Evolutionary conservation across 2,888 invertebrate genomes (phyloP).

Genomic region (Xestia c-nigrum): DNA sequence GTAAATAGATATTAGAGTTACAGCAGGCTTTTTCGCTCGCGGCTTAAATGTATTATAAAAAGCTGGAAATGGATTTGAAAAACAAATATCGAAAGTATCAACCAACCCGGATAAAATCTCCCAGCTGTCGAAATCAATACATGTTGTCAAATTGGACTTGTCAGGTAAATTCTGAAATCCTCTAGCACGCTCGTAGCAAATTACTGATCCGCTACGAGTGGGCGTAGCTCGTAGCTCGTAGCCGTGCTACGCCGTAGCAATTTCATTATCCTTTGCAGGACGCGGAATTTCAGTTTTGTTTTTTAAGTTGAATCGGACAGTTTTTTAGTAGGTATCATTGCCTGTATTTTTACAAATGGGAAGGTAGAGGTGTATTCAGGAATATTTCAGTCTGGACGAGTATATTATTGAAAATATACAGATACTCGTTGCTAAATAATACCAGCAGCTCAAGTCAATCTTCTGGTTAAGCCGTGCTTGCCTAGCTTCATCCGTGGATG

Average conservation of each 20-base stretch:
- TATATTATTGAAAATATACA: neutral
- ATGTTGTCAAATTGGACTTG: neutral
- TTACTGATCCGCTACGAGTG: constrained; percentile 27
- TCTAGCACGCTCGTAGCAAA: constrained; percentile 9
- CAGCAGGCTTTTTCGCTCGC: neutral
- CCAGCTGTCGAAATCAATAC: neutral
- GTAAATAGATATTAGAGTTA: neutral
- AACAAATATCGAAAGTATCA: neutral
- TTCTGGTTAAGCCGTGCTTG: neutral
- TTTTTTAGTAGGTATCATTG: neutral
- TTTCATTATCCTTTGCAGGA: constrained; percentile 3
- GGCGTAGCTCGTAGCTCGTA: constrained; percentile 36
- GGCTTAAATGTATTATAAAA: neutral
- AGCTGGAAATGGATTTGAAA: neutral
- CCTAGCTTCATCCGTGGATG: neutral
- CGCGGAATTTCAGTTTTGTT: neutral
- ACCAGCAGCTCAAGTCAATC: neutral
- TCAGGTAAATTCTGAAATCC: neutral
- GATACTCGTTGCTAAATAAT: neutral
- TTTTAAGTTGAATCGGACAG: no score
- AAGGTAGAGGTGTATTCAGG: neutral
- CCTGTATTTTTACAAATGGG: neutral
- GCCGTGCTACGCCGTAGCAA: constrained; percentile 48
- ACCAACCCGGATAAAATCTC: neutral
- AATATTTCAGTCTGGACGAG: neutral